Base-by-base conservation (phyloP, 2,113 vertebrate genomes). In the Thalassarche chlororhynchos region DNA sequence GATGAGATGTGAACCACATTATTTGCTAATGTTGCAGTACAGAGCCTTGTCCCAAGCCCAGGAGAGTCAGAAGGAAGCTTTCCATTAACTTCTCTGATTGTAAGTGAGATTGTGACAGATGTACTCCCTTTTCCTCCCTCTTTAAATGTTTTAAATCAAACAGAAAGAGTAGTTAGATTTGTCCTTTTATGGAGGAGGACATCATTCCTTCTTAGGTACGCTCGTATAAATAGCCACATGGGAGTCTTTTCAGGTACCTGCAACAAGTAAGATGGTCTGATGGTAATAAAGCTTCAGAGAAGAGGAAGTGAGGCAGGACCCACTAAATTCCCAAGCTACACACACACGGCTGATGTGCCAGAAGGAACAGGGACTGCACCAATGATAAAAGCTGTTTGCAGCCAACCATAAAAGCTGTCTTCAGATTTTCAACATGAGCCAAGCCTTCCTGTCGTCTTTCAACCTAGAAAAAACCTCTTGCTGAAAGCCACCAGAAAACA, bases 1-100 rank as follows among this genome's bases (percentile, higher is more conserved):
- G 61, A 71, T 79, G 89, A 89, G 91, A 94, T 82, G 91, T 87
- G 94, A 87, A 82, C 87, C 76, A 55, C 78, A n/a, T 93, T 94
- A 89, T 91, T 93, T 85, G 93, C 91, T 89, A 89, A 87, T 55
- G 78, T 84, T 55, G 81, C 69, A 82, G 70, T 68, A 51, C 81
- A 87, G 77, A 87, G 90, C 66, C 77, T 91, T 47, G 89, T 60
- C 89, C 84, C 78, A 91, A 93, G 70, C 93, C 93, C 96, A 44
- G 61, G 91, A 86, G 96, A 96, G 78, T 11, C 70, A 79, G 82
- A 65, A 89, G 76, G 62, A 93, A 93, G 87, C 93, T 94, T 97
- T 94, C 89, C 94, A 97, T 97, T 97, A 95, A 93, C 81, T 93
- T 36, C 15, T 8, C 78, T 68, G 91, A 94, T 82, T 84, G 69